Conservation (phyloP, 92 coral and sea anemone genomes). For the Umimayanthus kanabou region DNA sequence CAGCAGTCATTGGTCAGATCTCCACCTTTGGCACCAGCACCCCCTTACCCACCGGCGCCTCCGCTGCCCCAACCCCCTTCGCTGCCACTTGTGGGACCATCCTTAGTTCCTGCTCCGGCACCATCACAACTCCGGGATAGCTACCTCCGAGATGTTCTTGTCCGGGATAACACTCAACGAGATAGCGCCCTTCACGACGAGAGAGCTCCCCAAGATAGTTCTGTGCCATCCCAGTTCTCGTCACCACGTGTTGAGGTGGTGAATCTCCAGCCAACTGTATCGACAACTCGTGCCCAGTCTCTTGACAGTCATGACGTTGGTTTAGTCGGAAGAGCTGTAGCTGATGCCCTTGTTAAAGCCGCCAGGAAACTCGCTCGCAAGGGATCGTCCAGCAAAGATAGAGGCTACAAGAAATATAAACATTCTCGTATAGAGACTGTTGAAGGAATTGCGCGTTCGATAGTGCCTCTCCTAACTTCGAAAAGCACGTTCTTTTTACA, state of each 20-base stretch:
- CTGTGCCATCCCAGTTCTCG: background rate
- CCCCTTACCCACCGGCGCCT: background rate
- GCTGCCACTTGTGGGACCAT: background rate
- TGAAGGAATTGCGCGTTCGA: constrained; percentile 21
- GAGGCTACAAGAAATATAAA: background rate
- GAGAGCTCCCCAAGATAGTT: background rate
- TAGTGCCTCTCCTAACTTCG: constrained; percentile 20
- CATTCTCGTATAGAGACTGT: constrained; percentile 31
- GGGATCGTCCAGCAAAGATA: background rate
- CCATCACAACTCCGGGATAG: constrained; percentile 7
- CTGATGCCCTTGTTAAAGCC: constrained; percentile 29
- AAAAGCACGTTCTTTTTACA: background rate
- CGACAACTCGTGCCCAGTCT: constrained; percentile 1
- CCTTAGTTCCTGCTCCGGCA: constrained; percentile 6
- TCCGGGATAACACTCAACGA: background rate
- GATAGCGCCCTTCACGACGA: background rate
- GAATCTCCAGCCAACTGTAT: background rate
- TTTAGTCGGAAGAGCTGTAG: constrained; percentile 26
- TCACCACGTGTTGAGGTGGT: constrained; percentile 26
- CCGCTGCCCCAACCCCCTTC: constrained; percentile 8
- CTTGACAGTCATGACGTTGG: constrained; percentile 14
- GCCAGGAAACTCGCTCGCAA: constrained; percentile 31
- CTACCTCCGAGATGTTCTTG: background rate
- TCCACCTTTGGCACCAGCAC: constrained; percentile 29
- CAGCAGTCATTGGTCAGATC: background rate